Conservation (phyloP, 2,888 invertebrate species). For the Monochamus alternatus region DNA sequence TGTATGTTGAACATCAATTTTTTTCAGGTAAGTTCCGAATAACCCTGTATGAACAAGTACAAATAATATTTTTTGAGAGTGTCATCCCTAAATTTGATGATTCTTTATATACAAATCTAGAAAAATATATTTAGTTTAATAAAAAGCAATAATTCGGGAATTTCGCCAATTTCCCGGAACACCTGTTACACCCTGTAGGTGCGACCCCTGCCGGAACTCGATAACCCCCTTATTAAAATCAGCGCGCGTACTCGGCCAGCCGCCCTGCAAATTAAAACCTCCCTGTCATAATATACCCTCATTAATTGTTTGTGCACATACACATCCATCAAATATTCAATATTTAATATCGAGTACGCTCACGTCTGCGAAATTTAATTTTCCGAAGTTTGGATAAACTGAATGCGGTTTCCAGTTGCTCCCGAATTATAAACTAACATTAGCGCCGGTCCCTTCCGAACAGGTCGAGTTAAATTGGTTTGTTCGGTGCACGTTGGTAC, state of each 20-base stretch:
- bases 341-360: slow-evolving; percentile 40
- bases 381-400: slow-evolving; percentile 57
- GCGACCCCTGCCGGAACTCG: neutral
- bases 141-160: no score
- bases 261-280: slow-evolving; percentile 38
- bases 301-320: slow-evolving; percentile 33
- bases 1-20: no score
- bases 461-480: slow-evolving; percentile 58
- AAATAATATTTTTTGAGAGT: no score
- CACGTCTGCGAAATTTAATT: slow-evolving; percentile 47
- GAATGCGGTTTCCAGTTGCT: slow-evolving; percentile 56
- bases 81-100: no score
- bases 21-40: no score
- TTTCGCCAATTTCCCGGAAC: no score
- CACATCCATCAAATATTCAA: slow-evolving; percentile 37
- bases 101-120: no score
- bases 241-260: neutral
- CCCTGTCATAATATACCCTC: slow-evolving; percentile 22
- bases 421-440: slow-evolving; percentile 58
- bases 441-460: slow-evolving; percentile 38
- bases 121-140: no score
- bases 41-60: no score
- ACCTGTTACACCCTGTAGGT: neutral
- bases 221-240: slow-evolving; percentile 9
- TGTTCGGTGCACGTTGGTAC: slow-evolving; percentile 57